Base-by-base conservation (phyloP, 92 coral and sea anemone species). In the Galaxea fascicularis region DNA sequence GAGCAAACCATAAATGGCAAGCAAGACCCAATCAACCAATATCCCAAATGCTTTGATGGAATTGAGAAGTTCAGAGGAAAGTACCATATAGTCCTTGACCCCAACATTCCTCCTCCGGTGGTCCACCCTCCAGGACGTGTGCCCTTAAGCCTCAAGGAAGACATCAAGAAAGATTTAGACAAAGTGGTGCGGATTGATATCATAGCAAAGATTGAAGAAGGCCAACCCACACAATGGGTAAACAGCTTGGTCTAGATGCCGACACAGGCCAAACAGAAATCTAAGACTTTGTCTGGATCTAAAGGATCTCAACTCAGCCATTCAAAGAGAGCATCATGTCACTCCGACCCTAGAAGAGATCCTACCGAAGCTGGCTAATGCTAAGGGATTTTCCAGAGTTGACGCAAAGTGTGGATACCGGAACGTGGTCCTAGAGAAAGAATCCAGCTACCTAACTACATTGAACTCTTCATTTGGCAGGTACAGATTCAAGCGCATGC, bases 401-500 rank as follows among this genome's bases (percentile, higher is more conserved):
- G 90, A 90, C 66, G 86, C 86, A n/a, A 74, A 74, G 35, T 39
- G 88, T 68, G 92, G 88, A 0, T 88, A 88, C 56, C 89, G 90
- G 90, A 65, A 84, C 30, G 82, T 84, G 26, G 76, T 18, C 1
- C 86, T 89, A 1, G 87, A 79, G 84, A 26, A 79, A 31, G 86
- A 77, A 26, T 77, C 85, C 13, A 71, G 64, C 21, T 84, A 70
- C 31, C 65, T 83, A 8, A 87, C 91, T 31, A 90, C 91, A 0
- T 80, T 90, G 79, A 87, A 90, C 26, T 82, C 88, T 1, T 85
- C 85, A 64, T 87, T 87, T 59, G 91, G 91, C 70, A 29, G 87
- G 8, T 78, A 91, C 64, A 53, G 87, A 26, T 91, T 81, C 26
- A 20, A 20, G 3, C 80, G 84, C 10, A 83, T 88, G 86, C 87